These are phyloP conservation scores for Clamator glandarius DNA, from an alignment of 2,797 vertebrate genomes.

Conservation along the genomic window DNA sequence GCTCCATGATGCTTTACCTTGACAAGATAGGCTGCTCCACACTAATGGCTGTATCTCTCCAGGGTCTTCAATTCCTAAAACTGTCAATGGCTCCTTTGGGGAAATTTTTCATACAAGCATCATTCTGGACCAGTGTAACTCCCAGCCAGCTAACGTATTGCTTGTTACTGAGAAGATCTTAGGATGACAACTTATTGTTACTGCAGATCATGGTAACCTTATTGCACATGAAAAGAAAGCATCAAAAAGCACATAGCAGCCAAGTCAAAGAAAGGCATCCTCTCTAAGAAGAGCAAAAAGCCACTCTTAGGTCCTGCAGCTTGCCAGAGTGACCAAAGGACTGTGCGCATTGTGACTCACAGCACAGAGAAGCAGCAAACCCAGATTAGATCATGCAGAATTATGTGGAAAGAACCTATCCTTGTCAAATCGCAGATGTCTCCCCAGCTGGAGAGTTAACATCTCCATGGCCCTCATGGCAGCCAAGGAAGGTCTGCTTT, in stretches of 20 bases:
- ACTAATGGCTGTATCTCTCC: not conserved
- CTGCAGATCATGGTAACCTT: not conserved
- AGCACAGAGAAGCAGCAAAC: not conserved
- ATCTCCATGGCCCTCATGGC: not conserved
- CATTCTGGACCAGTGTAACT: not conserved
- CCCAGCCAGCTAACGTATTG: not conserved
- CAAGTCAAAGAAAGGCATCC: not conserved
- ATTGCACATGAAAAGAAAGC: not conserved
- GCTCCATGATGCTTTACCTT: not conserved
- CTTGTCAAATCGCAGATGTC: constrained; percentile 17
- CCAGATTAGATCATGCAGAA: constrained; percentile 56
- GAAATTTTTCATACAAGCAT: not conserved
- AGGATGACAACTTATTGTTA: not conserved
- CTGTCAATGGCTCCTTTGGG: not conserved
- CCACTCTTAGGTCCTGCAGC: constrained; percentile 5
- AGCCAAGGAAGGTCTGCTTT: not conserved
- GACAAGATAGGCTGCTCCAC: not conserved
- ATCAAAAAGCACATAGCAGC: constrained; percentile 19
- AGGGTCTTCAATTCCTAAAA: not conserved
- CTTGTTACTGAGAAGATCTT: not conserved
- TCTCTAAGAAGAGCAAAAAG: constrained; percentile 23
- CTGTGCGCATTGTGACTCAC: constrained; percentile 28
- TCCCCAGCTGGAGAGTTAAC: constrained; percentile 34
- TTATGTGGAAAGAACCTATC: constrained; percentile 58
- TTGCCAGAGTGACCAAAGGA: constrained; percentile 16